Evolutionary conservation across 2,888 invertebrate genomes (phyloP), one percentile per base, ranked within the genome.

Genomic region (Ferdinandea cuprea): DNA sequence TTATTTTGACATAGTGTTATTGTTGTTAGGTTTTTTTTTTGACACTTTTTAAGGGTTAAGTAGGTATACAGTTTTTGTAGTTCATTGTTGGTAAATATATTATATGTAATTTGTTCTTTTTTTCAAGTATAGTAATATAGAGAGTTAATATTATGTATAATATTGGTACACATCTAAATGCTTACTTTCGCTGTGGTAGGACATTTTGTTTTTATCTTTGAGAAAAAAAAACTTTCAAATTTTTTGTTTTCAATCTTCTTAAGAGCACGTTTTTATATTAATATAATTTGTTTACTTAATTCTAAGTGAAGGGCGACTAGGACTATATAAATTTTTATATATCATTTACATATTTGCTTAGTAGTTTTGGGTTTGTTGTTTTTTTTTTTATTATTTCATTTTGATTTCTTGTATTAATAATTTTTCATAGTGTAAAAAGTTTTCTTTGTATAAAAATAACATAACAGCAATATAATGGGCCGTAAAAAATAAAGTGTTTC

Each of bases 121-220:
- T 3, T 74, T 61, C 54, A 61, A 58, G 40, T 76, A 40, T 40
- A 13, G 44, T n/a, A 54, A 30, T 74, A 73, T 69, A 81, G 71
- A 80, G 76, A 81, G 63, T 66, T 72, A 81, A 81, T 58, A 30
- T 71, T 65, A 52, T 65, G 65, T 78, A 72, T 69, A 81, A 65
- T 81, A 66, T 81, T 81, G 81, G 77, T 81, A 81, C 77, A 77
- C 58, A 48, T 81, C 77, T 71, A 81, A 81, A 81, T 81, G 81
- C 81, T 71, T 59, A 72, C 35, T 54, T 77, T 66, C 54, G 65
- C 77, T 71, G 71, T 81, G 81, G 77, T 77, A 81, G 81, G 81
- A 66, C 58, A 65, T 46, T 32, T 28, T 58, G 71, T 71, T 52
- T 21, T 65, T 56, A 40, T 15, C n/a, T n/a, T n/a, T 58, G 21